Evolutionary conservation across 2,113 vertebrate species (phyloP).

Genomic region (Fregetta grallaria): DNA sequence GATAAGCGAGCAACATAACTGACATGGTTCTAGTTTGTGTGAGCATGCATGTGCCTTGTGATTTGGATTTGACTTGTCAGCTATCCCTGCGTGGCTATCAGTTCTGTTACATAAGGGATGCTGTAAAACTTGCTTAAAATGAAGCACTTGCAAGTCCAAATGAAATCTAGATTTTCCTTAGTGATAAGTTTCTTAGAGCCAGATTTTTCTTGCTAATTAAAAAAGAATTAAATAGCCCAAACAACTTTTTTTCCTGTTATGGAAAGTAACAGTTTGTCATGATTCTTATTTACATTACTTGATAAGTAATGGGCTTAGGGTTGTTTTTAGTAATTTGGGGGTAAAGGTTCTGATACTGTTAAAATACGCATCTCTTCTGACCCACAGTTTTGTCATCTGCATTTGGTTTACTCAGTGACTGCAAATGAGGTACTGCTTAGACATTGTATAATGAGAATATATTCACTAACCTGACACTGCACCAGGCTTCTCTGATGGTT

Average conservation of each 20-base stretch:
- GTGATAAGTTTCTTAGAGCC: not conserved
- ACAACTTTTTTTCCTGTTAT: not conserved
- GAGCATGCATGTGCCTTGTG: not conserved
- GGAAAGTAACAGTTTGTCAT: slow-evolving; percentile 21
- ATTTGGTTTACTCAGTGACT: not conserved
- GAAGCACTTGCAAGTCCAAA: not conserved
- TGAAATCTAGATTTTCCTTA: not conserved
- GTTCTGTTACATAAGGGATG: slow-evolving; percentile 29
- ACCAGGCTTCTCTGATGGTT: not conserved
- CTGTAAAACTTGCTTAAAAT: not conserved
- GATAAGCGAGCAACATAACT: slow-evolving; percentile 13
- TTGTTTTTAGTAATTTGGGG: slow-evolving; percentile 19
- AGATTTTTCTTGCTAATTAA: not conserved
- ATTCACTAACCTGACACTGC: slow-evolving; percentile 4
- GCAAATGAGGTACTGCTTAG: slow-evolving; percentile 1
- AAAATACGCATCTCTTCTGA: not conserved
- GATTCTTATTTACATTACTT: not conserved
- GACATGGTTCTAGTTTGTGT: not conserved
- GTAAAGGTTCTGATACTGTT: slow-evolving; percentile 4
- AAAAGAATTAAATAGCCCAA: not conserved
- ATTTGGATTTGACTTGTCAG: slow-evolving; percentile 37
- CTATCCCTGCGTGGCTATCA: not conserved
- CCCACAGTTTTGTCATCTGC: slow-evolving; percentile 19
- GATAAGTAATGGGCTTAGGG: not conserved
- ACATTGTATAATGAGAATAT: slow-evolving; percentile 11